Conservation (phyloP, 2,888 invertebrate species). For the Mantis religiosa region DNA sequence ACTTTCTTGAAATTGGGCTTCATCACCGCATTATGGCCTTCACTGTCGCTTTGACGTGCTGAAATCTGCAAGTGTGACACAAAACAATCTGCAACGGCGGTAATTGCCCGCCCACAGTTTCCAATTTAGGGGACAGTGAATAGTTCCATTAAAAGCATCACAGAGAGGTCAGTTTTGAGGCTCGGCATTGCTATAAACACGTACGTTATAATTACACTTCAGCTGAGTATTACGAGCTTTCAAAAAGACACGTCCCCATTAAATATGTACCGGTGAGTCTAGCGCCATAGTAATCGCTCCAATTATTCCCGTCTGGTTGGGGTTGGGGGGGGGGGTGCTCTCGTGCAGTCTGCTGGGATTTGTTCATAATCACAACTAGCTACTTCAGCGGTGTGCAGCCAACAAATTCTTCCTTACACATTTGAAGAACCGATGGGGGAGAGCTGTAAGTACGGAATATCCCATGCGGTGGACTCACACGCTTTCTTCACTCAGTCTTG, state of each 20-base stretch:
- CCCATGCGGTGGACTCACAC: no score
- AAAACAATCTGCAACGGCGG: not conserved
- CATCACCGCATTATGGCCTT: not conserved
- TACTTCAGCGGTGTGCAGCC: not conserved
- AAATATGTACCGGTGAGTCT: not conserved
- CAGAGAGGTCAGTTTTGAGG: not conserved
- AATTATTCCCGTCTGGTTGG: not conserved
- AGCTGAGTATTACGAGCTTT: not conserved
- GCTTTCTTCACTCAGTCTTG: no score
- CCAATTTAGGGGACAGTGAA: not conserved
- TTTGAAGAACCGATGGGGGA: no score
- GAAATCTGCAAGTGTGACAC: not conserved
- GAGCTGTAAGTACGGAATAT: no score
- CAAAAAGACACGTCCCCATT: not conserved
- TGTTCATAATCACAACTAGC: not conserved
- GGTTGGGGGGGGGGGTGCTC: no score
- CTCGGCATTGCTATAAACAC: not conserved
- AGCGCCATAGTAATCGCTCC: not conserved
- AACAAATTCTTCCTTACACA: not conserved
- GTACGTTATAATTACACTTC: not conserved
- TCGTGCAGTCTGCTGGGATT: not conserved
- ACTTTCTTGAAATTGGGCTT: not conserved
- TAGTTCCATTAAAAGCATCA: not conserved
- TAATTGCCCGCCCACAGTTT: not conserved
- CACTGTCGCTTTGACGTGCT: not conserved